Base-by-base conservation (phyloP, 2,888 invertebrate species). In the Idaea biselata region DNA sequence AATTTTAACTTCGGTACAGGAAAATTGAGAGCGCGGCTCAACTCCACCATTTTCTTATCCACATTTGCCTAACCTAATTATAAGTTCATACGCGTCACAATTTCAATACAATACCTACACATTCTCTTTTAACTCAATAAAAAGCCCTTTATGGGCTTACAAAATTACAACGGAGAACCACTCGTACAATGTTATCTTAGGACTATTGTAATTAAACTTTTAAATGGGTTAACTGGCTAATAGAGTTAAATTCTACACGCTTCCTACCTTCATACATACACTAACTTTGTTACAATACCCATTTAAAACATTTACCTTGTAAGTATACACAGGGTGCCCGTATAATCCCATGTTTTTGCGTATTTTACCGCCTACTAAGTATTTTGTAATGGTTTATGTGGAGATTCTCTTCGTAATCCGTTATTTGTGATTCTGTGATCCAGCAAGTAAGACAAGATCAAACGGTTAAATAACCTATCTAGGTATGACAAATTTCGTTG, bases 131-230 rank as follows among this genome's bases (percentile, higher is more conserved):
- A 74, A 72, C 72, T 68, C 62, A 64, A 70, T 73, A 75, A 75
- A 77, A 81, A 80, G 74, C 78, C 78, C 64, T 77, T 76, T 71
- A 66, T 66, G 74, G 74, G 72, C 64, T 73, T 72, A 66, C 70
- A 68, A 74, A 82, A 81, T 83, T 80, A 78, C 69, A 67, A 68
- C 16, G 67, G 71, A 72, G 68, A 73, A 77, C 76, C 74, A 71
- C 76, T 80, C 69, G 61, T 73, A 76, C 72, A 78, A 78, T 86
- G 81, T 87, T 86, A 82, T 84, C 77, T 86, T 84, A 87, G 86
- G 86, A 77, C 81, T 77, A 77, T 77, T 78, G 74, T 81, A 85
- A 86, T 86, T 84, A 82, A 83, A 83, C 77, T 85, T 84, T 80
- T 78, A 80, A 81, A 78, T 74, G 74, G 70, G 78, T 75, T 75